Evolutionary conservation across 1,140 invertebrate species (phyloP).

Genomic region (Belonocnema kinseyi): DNA sequence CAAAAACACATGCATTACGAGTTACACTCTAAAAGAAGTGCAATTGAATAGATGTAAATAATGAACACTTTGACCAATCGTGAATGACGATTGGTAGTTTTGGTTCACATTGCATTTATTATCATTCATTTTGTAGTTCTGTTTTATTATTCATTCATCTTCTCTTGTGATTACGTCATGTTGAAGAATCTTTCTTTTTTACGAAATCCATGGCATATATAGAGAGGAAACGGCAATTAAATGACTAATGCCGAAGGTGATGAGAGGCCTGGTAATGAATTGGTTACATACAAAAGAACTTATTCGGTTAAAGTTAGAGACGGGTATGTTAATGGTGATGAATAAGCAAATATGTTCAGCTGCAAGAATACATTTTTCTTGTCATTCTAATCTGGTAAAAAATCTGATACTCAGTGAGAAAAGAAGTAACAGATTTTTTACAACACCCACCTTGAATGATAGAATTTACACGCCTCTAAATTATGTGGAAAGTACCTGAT

Average conservation of each 20-base stretch:
- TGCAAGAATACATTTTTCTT: not conserved
- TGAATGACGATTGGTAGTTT: not conserved
- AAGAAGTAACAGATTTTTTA: no score
- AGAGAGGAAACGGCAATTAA: not conserved
- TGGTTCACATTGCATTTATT: not conserved
- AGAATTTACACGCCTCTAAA: no score
- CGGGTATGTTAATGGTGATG: conserved; percentile 9
- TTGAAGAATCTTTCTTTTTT: not conserved
- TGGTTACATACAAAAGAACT: not conserved
- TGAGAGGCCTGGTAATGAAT: not conserved
- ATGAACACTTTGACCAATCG: not conserved
- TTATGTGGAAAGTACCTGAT: no score
- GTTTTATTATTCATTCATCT: not conserved
- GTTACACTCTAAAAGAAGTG: not conserved
- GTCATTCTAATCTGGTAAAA: not conserved
- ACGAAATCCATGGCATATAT: not conserved
- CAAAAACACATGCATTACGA: not conserved
- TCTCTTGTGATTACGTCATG: not conserved
- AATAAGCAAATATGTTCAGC: not conserved
- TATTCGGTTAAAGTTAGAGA: not conserved
- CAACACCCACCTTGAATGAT: no score
- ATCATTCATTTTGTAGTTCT: not conserved
- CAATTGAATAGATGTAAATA: not conserved
- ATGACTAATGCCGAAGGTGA: not conserved
- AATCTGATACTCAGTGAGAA: not conserved